Conservation (phyloP, 2,888 invertebrate genomes). For the Limnephilus auricula region DNA sequence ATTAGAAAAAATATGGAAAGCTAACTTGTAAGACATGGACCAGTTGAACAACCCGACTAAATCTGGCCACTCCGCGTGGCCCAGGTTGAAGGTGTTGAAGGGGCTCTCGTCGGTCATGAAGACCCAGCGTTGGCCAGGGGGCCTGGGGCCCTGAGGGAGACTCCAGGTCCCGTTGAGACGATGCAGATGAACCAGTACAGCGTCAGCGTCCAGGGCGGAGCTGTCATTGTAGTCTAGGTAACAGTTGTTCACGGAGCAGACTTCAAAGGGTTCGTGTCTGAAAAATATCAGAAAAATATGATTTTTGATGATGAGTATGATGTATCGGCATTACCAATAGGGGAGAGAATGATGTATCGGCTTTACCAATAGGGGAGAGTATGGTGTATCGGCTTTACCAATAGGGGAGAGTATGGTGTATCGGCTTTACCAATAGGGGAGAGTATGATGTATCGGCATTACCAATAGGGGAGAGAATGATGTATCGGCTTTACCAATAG, state of each 20-base stretch:
- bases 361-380: no score
- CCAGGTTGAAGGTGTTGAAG: constrained; percentile 73
- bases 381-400: no score
- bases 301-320: no score
- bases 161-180: constrained; percentile 73
- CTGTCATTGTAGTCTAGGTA: constrained; percentile 73
- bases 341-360: no score
- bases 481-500: no score
- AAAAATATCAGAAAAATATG: neutral
- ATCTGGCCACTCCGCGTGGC: constrained; percentile 70
- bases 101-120: constrained; percentile 81
- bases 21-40: constrained; percentile 77
- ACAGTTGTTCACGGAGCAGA: constrained; percentile 77
- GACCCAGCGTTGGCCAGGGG: constrained; percentile 77
- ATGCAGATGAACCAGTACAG: constrained; percentile 80
- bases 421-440: no score
- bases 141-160: constrained; percentile 69
- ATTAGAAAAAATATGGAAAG: neutral
- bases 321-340: no score
- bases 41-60: constrained; percentile 79
- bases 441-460: no score
- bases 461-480: no score
- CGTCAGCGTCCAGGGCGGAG: constrained; percentile 75
- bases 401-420: no score
- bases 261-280: constrained; percentile 75